phyloP scores from a whole-genome alignment of 2,797 vertebrate genomes.

The Clarias fuscus region DNA sequence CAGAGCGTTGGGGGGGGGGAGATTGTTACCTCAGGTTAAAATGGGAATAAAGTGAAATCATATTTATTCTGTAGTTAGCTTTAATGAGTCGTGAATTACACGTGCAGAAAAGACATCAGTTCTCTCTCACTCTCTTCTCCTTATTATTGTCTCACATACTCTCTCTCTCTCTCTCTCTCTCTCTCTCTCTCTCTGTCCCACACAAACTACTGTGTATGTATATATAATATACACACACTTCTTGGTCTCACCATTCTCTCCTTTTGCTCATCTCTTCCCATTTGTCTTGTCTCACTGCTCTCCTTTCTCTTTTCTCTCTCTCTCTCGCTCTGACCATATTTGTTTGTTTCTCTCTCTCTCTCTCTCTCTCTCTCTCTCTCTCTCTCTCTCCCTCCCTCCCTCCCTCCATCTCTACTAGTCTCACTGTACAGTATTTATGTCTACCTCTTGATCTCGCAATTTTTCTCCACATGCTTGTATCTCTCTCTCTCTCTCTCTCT shows the following conservation, averaged over 20 bases:
- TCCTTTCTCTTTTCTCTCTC: background rate
- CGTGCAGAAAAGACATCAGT: background rate
- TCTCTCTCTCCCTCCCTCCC: background rate
- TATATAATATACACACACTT: too few species aligned
- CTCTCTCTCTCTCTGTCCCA: conserved; percentile 3
- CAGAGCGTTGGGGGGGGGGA: background rate
- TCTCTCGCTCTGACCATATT: background rate
- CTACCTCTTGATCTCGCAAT: background rate
- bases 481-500: background rate
- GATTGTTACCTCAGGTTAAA: background rate
- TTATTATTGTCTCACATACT: background rate
- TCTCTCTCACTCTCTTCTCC: background rate
- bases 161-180: conserved; percentile 18
- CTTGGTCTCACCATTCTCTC: background rate
- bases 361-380: background rate
- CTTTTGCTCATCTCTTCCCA: too few species aligned
- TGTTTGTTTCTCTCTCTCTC: background rate
- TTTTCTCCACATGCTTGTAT: too few species aligned
- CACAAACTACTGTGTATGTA: background rate
- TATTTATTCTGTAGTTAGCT: background rate
- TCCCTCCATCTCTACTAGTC: too few species aligned
- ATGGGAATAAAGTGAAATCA: background rate
- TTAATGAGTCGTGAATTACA: background rate
- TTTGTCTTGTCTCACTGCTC: background rate
- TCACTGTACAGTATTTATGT: background rate